Base-by-base conservation (phyloP, 1,140 invertebrate species). In the Drosophila mauritiana region DNA sequence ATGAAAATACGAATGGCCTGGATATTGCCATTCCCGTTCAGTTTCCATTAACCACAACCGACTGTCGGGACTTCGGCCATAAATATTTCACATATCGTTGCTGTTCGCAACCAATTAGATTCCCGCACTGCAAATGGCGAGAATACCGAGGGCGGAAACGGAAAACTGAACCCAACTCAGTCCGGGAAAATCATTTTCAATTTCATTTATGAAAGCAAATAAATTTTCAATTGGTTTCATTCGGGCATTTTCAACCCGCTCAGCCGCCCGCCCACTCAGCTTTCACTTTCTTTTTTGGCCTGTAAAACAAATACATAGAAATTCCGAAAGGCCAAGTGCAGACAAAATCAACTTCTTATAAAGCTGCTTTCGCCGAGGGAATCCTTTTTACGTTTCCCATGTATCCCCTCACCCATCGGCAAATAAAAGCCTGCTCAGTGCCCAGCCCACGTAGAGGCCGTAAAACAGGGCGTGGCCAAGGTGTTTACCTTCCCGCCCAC, bases 161-260 rank as follows among this genome's bases (percentile, higher is more conserved):
- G 56, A 59, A 65, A 65, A 65, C 43, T 36, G 27, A 64, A 57
- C 61, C 40, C 53, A 53, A 57, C 61, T 58, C 72, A 48, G 53
- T 12, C 48, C 59, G 53, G 36, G 42, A 68, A 77, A 77, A 81
- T 78, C 55, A 73, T 68, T 85, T 85, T 80, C 73, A 74, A 85
- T 81, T 85, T 85, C 74, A 74, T 82, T 82, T 82, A 80, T 77
- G 77, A 80, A 80, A 79, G 58, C 74, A 82, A 82, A 85, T 82
- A 75, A 82, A 75, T 85, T 65, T 85, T 85, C 63, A 74, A 85
- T 88, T 88, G 74, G 68, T 74, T 75, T 82, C 67, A 75, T 72
- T 70, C 46, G 8, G 27, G 22, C 48, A 40, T 46, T 53, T 55
- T 70, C 48, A 51, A 51, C 48, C 31, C 49, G 12, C 34, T 48